Evolutionary conservation across 2,113 vertebrate genomes (phyloP).

Genomic region (Nettapus auritus): DNA sequence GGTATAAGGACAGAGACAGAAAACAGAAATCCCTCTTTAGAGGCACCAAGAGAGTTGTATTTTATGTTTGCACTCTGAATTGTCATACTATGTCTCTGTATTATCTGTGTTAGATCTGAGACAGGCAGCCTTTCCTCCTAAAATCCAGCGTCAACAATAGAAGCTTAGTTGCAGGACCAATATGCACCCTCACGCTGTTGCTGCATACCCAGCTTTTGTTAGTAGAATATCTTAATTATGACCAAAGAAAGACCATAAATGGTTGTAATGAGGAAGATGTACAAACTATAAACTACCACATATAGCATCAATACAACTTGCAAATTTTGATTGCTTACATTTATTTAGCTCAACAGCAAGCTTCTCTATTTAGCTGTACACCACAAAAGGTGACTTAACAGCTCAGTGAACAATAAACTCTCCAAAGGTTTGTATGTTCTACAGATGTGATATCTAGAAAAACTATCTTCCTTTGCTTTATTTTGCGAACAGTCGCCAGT

Average conservation of each 20-base stretch:
- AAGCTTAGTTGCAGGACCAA: neutral
- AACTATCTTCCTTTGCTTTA: neutral
- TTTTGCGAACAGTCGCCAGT: neutral
- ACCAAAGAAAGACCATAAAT: neutral
- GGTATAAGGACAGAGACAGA: neutral
- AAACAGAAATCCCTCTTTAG: neutral
- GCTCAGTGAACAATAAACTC: neutral
- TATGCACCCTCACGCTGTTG: neutral
- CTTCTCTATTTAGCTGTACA: neutral
- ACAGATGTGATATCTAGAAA: neutral
- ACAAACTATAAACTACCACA: neutral
- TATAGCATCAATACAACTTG: neutral
- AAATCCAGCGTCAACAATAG: neutral
- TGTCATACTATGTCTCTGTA: neutral
- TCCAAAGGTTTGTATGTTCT: neutral
- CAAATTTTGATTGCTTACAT: neutral
- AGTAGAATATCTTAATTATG: neutral
- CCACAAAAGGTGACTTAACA: neutral
- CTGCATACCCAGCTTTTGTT: neutral
- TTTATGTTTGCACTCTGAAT: neutral
- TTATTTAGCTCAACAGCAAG: neutral
- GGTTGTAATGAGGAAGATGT: neutral
- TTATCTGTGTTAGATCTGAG: neutral
- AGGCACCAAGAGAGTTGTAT: neutral
- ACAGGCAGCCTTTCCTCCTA: neutral